Conservation (phyloP, 2,113 vertebrate species). For the Gallinago jamesoni region DNA sequence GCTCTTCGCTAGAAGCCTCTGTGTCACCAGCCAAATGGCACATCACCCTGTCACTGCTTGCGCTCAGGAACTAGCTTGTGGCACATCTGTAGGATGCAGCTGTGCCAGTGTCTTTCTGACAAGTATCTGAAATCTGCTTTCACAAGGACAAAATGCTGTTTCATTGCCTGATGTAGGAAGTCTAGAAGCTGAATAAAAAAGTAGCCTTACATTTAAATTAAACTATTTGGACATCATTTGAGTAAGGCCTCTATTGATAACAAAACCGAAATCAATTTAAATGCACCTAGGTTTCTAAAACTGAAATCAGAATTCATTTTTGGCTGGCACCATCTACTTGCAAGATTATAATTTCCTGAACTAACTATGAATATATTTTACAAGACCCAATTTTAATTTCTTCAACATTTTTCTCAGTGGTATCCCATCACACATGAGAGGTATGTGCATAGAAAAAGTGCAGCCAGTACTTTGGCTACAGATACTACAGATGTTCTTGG, state of each 20-base stretch:
- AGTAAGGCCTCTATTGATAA: background rate
- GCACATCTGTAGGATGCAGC: conserved; percentile 18
- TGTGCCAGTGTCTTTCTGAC: conserved; percentile 7
- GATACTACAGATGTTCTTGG: background rate
- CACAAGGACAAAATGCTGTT: background rate
- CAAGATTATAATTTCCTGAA: background rate
- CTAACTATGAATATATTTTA: background rate
- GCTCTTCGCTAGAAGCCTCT: background rate
- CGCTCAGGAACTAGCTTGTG: background rate
- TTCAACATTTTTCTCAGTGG: background rate
- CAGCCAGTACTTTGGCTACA: background rate
- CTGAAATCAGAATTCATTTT: background rate
- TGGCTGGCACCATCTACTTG: background rate
- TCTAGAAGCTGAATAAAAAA: background rate
- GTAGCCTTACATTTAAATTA: background rate
- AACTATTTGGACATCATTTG: background rate
- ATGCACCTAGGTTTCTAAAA: background rate
- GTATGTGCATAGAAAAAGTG: background rate
- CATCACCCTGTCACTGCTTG: background rate
- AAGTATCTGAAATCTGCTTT: background rate
- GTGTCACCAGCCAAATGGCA: background rate
- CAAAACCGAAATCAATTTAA: background rate
- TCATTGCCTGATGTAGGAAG: background rate
- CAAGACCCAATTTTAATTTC: background rate
- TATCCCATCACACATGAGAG: background rate